A percentile compares a stretch with the other conserved stretches of the same genome.
phyloP scores from a whole-genome alignment of 2,797 vertebrate genomes.

The Hafferia zeledoni region DNA sequence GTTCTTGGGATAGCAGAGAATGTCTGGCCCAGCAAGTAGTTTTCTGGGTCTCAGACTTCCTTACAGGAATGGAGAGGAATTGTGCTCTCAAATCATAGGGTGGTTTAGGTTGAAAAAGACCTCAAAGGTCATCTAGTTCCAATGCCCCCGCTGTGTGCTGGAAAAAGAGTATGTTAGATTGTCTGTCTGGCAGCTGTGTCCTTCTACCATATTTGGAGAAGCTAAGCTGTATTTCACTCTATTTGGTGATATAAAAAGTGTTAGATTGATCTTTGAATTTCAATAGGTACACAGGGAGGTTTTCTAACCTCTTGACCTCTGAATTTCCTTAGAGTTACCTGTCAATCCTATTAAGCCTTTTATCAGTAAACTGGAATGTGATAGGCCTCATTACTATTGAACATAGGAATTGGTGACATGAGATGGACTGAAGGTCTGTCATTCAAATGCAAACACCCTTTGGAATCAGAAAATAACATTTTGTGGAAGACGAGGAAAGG shows the following conservation, averaged over 20 bases:
- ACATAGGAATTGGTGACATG: background rate
- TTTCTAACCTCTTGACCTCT: background rate
- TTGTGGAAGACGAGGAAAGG: accelerated
- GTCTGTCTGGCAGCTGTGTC: accelerated
- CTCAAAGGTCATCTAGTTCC: background rate
- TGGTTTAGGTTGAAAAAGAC: background rate
- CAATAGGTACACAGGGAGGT: background rate
- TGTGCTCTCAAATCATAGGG: background rate
- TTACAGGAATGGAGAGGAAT: background rate
- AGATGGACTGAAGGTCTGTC: accelerated
- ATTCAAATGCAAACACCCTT: background rate
- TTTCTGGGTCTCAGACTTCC: background rate
- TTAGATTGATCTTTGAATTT: background rate
- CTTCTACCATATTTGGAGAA: background rate
- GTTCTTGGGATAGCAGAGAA: background rate
- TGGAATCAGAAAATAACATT: background rate
- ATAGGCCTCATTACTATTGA: background rate
- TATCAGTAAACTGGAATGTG: background rate
- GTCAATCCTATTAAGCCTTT: background rate
- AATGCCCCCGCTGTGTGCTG: no score
- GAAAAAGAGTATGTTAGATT: background rate
- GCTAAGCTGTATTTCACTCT: background rate
- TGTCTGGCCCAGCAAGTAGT: background rate
- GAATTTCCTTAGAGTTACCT: background rate
- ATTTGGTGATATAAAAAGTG: background rate